These are phyloP conservation scores for Euphonia xanthogaster DNA, from an alignment of 2,797 vertebrate species.

Conservation along the genomic window DNA sequence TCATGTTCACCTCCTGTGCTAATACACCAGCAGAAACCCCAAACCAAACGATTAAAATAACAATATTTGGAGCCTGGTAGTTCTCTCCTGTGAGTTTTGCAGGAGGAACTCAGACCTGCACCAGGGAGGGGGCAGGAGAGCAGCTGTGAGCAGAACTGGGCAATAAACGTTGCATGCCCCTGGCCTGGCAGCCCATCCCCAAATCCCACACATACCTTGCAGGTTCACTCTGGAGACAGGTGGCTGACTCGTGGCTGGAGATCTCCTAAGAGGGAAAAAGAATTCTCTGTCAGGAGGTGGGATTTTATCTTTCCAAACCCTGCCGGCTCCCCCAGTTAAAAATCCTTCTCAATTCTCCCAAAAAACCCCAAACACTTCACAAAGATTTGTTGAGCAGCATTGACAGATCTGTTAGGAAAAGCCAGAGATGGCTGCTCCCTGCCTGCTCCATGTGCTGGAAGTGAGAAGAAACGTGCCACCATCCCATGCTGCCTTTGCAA, in stretches of 20 bases:
- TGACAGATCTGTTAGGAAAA: not conserved
- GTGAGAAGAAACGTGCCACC: not conserved
- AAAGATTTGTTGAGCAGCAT: not conserved
- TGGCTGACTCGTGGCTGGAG: constrained; percentile 87
- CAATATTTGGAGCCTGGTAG: not conserved
- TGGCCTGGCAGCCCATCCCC: not conserved
- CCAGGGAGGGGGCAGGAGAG: not conserved
- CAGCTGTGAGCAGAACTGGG: not conserved
- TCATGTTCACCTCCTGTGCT: not conserved
- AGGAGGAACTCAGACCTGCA: not conserved
- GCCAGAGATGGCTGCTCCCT: not conserved
- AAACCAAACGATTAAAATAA: not conserved
- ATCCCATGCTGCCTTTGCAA: not conserved
- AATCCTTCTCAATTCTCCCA: not conserved
- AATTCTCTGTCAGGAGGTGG: not conserved
- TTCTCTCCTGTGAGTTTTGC: not conserved
- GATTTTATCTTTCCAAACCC: not conserved
- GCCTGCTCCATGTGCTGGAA: not conserved
- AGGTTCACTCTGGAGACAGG: constrained; percentile 85
- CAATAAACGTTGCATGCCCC: not conserved
- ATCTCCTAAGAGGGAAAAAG: constrained; percentile 82
- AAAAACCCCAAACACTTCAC: not conserved
- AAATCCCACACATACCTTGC: constrained; percentile 81
- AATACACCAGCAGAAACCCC: not conserved
- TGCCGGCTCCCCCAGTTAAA: not conserved